These are phyloP conservation scores for Enteromius viviparus DNA, from an alignment of 2,797 vertebrate genomes.

Conservation along the genomic window DNA sequence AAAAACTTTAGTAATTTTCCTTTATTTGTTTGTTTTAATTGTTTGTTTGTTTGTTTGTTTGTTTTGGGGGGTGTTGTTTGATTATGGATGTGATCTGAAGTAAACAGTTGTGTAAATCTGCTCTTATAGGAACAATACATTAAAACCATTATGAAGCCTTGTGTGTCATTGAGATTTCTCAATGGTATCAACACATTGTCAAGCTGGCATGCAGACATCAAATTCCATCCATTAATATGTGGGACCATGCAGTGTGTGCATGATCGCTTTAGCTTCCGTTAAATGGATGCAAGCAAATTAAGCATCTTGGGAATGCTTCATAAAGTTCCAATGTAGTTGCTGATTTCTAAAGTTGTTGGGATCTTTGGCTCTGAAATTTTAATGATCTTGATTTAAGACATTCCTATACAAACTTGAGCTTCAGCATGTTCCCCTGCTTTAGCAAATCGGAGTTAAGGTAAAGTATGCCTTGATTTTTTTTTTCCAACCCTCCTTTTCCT, in stretches of 20 bases:
- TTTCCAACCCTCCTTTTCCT: conserved; percentile 68
- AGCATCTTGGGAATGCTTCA: conserved; percentile 54
- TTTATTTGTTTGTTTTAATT: conserved; percentile 19
- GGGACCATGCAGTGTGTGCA: conserved; percentile 77
- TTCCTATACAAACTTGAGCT: conserved; percentile 28
- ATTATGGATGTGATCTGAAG: conserved; percentile 10
- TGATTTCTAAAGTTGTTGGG: conserved; percentile 62
- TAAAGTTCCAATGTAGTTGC: conserved; percentile 50
- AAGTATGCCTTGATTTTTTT: conserved; percentile 70
- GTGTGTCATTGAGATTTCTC: conserved; percentile 43
- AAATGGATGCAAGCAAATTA: conserved; percentile 57
- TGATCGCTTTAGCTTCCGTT: conserved; percentile 78
- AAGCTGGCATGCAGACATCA: conserved; percentile 68
- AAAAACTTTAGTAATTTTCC: neutral
- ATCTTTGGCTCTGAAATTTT: conserved; percentile 57
- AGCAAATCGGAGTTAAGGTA: conserved; percentile 68
- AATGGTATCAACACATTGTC: conserved; percentile 38
- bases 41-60: conserved; percentile 21
- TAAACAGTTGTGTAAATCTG: neutral
- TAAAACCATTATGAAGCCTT: conserved; percentile 15
- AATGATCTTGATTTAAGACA: conserved; percentile 16
- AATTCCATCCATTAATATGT: conserved; percentile 62
- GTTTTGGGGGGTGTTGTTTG: neutral
- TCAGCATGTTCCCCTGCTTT: conserved; percentile 57
- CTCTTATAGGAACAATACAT: neutral